Base-by-base conservation (phyloP, 2,888 invertebrate species). In the Thereva unica region DNA sequence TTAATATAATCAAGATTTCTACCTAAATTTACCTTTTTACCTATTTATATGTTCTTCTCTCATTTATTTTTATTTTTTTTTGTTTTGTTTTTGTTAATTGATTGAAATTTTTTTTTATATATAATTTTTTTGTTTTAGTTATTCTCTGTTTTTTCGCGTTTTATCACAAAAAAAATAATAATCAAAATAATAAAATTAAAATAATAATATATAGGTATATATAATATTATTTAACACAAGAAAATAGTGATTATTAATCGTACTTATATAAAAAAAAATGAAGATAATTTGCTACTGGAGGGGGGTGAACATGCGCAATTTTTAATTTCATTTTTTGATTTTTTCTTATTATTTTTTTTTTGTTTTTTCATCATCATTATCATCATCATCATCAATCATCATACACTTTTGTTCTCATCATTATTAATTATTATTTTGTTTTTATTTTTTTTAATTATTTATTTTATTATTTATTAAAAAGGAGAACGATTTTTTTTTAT, bases 1-100 rank as follows among this genome's bases (percentile, higher is more conserved):
- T n/a, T n/a, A 61, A 50, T 50, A 50, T 50, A 61, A 61, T 50
- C 50, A 61, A 61, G 61, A 61, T 44, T 61, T 61, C 61, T 61
- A 61, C 61, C 61, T 61, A 61, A 61, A 49, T 50, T 61, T 50
- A 50, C 49, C 42, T 61, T 61, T 61, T 61, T 50, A 41, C 61
- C 50, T 50, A 50, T 61, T 40, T 49, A 23, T 23, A 23, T 23
- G 23, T 23, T 23, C 23, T 23, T 23, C 23, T 23, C 23, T 23
- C 23, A 23, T 23, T 23, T 23, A 23, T 23, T 23, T 23, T 23
- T 23, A 2, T 23, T 23, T 23, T 23, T 23, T 1, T 23, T 23
- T 23, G 23, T 23, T n/a, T n/a, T n/a, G n/a, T 49, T 61, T 41
- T 61, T 35, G 10, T 45, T 61, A 61, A 61, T 61, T 61, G 50